A percentile compares a stretch with the other conserved stretches of the same genome.
Evolutionary conservation across 2,797 vertebrate genomes (phyloP).

Genomic region (Oceanodroma leucorhoa): DNA sequence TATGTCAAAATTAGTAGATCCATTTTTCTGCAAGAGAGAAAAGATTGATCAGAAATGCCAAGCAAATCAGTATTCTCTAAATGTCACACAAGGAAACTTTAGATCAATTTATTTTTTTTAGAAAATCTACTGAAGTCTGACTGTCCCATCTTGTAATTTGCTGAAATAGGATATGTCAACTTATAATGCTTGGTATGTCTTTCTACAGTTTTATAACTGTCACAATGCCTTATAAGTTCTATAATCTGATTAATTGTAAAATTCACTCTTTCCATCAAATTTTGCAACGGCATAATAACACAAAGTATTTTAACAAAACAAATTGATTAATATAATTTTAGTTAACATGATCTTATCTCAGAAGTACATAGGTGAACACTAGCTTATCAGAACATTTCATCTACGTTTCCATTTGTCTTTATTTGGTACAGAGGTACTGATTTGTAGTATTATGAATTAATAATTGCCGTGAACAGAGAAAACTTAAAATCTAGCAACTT

Average conservation of each 20-base stretch:
- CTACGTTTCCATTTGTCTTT: neutral
- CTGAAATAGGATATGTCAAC: neutral
- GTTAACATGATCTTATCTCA: neutral
- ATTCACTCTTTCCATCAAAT: neutral
- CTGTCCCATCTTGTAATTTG: neutral
- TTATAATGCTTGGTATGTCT: neutral
- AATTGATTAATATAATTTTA: neutral
- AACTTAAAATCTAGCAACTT: neutral
- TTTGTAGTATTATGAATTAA: neutral
- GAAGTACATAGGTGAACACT: neutral
- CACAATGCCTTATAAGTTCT: neutral
- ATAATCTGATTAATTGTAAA: neutral
- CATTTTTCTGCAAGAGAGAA: slow-evolving; percentile 77
- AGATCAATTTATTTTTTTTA: neutral
- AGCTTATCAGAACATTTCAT: neutral
- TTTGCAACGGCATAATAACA: neutral
- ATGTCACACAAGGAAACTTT: neutral
- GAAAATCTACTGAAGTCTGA: neutral
- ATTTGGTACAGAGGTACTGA: neutral
- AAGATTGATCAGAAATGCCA: slow-evolving; percentile 29
- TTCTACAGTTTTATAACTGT: neutral
- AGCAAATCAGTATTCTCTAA: neutral
- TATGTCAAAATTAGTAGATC: slow-evolving; percentile 67
- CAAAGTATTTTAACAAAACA: neutral
- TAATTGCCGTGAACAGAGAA: neutral